phyloP scores from a whole-genome alignment of 2,797 vertebrate species.

The Pterois miles region DNA sequence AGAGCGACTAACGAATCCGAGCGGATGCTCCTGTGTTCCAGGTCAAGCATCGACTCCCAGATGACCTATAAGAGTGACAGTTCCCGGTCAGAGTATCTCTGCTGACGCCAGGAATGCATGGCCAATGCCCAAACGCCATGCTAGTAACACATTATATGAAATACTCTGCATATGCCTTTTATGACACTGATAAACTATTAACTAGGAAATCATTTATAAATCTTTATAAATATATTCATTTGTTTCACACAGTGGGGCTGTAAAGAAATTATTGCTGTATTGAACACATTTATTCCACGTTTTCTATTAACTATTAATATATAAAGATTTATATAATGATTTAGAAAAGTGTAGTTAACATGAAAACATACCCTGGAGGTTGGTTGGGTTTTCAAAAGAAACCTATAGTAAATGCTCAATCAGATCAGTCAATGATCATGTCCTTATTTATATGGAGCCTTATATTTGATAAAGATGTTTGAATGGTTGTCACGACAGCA shows the following conservation, averaged over 20 bases:
- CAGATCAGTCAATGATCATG: slow-evolving; percentile 8
- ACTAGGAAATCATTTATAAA: slow-evolving; percentile 2
- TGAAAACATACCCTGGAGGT: not conserved
- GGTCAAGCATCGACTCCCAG: slow-evolving; percentile 93
- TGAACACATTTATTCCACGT: not conserved
- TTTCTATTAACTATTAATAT: not conserved
- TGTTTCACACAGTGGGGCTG: not conserved
- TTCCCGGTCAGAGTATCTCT: slow-evolving; percentile 89
- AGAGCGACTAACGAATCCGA: slow-evolving; percentile 90
- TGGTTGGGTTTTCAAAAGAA: slow-evolving; percentile 1
- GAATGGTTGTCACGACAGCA: slow-evolving; percentile 28
- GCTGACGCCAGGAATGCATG: slow-evolving; percentile 67
- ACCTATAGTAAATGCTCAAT: not conserved
- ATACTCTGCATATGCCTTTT: slow-evolving; percentile 57
- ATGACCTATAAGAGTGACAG: slow-evolving; percentile 91
- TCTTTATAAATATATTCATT: slow-evolving; percentile 12
- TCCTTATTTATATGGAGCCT: slow-evolving; percentile 66
- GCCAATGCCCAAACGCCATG: slow-evolving; percentile 26
- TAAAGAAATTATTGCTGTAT: not conserved
- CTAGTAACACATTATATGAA: slow-evolving; percentile 16
- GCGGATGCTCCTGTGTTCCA: slow-evolving; percentile 91
- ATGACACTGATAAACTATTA: slow-evolving; percentile 26
- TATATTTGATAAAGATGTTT: slow-evolving; percentile 52
- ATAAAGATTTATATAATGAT: slow-evolving; percentile 23
- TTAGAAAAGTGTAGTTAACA: not conserved